Conservation (phyloP, 1,140 invertebrate species). For the Lordiphosa clarofinis region DNA sequence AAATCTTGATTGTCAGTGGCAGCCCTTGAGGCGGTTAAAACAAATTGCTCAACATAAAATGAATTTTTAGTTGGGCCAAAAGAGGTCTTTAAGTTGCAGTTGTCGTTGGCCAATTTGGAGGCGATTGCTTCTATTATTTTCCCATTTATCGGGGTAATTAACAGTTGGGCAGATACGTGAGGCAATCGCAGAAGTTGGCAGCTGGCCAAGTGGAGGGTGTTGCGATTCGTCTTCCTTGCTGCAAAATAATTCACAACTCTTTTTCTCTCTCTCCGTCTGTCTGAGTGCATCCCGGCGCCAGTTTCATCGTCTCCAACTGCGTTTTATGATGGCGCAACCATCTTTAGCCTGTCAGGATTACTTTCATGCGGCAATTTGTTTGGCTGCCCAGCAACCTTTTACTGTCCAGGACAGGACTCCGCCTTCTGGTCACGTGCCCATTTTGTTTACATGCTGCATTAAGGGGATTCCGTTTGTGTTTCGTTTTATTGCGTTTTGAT, state of each 20-base stretch:
- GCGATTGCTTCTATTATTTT: constrained; percentile 46
- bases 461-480: constrained; percentile 65
- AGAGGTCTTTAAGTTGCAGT: constrained; percentile 1
- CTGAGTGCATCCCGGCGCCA: background rate
- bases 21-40: constrained; percentile 13
- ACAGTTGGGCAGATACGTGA: constrained; percentile 48
- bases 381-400: constrained; percentile 6
- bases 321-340: constrained; percentile 51
- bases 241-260: constrained; percentile 31
- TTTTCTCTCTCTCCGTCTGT: background rate
- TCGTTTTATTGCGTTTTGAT: constrained; percentile 73
- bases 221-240: background rate
- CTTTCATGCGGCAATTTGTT: constrained; percentile 62
- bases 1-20: constrained; percentile 44
- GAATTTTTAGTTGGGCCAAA: constrained; percentile 24
- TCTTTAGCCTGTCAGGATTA: constrained; percentile 53
- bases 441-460: constrained; percentile 70
- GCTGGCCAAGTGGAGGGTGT: constrained; percentile 2
- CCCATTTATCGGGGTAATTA: constrained; percentile 67
- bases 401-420: background rate
- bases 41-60: constrained; percentile 41
- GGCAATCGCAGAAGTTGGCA: constrained; percentile 27
- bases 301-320: constrained; percentile 7
- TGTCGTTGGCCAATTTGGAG: constrained; percentile 8
- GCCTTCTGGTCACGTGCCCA: constrained; percentile 61